Evolutionary conservation across 2,888 invertebrate genomes (phyloP).

Genomic region (Bruchidius siliquastri): DNA sequence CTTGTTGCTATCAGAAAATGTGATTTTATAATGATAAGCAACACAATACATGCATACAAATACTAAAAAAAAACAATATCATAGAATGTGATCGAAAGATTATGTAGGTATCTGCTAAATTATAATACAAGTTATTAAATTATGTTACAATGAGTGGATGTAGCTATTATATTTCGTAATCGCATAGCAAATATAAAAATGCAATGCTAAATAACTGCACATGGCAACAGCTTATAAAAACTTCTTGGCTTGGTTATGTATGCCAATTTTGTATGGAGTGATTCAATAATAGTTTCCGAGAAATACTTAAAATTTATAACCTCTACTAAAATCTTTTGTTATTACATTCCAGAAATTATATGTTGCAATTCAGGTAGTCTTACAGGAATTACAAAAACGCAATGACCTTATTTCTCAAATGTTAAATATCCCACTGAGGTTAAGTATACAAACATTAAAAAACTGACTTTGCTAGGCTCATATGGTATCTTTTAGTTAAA

Average conservation of each 20-base stretch:
- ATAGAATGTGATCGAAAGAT: not conserved
- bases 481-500: not conserved
- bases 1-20: not conserved
- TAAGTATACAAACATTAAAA: slow-evolving; percentile 11
- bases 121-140: not conserved
- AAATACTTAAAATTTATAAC: not conserved
- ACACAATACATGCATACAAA: not conserved
- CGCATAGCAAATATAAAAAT: not conserved
- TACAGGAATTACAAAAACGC: slow-evolving; percentile 22
- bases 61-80: not conserved
- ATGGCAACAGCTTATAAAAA: not conserved
- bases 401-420: slow-evolving; percentile 32
- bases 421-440: slow-evolving; percentile 2
- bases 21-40: not conserved
- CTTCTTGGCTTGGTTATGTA: not conserved
- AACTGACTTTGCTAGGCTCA: slow-evolving; percentile 17
- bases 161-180: not conserved
- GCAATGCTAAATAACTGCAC: not conserved
- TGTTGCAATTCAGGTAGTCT: not conserved
- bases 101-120: not conserved
- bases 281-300: not conserved
- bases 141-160: not conserved
- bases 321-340: not conserved
- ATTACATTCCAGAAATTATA: not conserved
- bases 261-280: not conserved